phyloP scores from a whole-genome alignment of 2,797 vertebrate genomes.

The Lagodon rhomboides region DNA sequence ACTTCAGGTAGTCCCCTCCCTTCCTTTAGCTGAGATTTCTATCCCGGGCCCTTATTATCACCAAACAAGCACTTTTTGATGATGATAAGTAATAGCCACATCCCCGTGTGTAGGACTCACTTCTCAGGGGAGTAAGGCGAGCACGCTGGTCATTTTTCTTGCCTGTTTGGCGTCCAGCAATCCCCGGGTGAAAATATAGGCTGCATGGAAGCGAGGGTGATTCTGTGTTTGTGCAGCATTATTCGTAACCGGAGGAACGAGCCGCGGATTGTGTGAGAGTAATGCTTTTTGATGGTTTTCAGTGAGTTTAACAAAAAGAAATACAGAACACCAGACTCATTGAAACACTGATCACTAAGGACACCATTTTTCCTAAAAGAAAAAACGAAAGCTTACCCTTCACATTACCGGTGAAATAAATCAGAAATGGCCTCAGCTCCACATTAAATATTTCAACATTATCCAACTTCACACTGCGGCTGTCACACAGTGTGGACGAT shows the following conservation, averaged over 20 bases:
- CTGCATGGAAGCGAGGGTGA: conserved; percentile 39
- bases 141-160: conserved; percentile 82
- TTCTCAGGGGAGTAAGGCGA: conserved; percentile 78
- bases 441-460: conserved; percentile 40
- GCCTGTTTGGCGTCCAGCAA: conserved; percentile 76
- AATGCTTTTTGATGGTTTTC: conserved; percentile 54
- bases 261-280: conserved; percentile 46
- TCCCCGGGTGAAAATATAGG: conserved; percentile 65
- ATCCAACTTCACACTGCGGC: conserved; percentile 23
- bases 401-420: conserved; percentile 18
- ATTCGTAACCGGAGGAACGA: conserved; percentile 48
- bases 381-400: conserved; percentile 17
- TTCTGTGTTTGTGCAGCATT: conserved; percentile 69
- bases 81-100: conserved; percentile 86
- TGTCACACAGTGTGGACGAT: conserved; percentile 53
- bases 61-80: conserved; percentile 86
- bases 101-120: conserved; percentile 79
- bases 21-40: conserved; percentile 81
- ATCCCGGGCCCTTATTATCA: conserved; percentile 84
- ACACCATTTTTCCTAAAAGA: conserved; percentile 5
- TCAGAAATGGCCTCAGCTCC: conserved; percentile 15
- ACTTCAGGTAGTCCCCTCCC: conserved; percentile 81
- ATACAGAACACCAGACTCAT: conserved; percentile 17
- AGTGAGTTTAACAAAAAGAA: conserved; percentile 19
- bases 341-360: conserved; percentile 29